Conservation (phyloP, 2,113 vertebrate species). For the Protobothrops mucrosquamatus region DNA sequence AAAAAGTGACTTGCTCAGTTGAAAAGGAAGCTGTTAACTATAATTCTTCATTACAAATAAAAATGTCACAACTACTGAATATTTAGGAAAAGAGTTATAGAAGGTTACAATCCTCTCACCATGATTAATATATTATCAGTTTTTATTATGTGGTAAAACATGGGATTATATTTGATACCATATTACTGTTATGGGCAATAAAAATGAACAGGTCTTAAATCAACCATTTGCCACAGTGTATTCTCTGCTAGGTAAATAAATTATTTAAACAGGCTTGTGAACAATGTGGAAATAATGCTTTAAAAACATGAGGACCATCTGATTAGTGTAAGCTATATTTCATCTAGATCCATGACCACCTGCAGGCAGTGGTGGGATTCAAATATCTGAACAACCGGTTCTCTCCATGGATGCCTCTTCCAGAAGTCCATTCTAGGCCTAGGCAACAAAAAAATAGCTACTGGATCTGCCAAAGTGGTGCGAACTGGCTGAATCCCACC, state of each 20-base stretch:
- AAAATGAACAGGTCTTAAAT: slow-evolving; percentile 7
- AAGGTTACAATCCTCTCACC: slow-evolving; percentile 10
- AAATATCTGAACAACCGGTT: no score
- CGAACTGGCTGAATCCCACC: no score
- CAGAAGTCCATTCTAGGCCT: no score
- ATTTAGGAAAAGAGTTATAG: slow-evolving; percentile 21
- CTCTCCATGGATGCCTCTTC: no score
- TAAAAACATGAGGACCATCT: slow-evolving; percentile 1
- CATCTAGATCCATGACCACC: not conserved
- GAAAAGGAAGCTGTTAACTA: not conserved
- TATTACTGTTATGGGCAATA: slow-evolving; percentile 23
- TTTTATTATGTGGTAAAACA: slow-evolving; percentile 40
- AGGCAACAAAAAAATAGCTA: no score
- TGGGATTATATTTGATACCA: not conserved
- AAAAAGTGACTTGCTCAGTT: slow-evolving; percentile 26
- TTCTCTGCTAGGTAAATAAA: slow-evolving; percentile 3
- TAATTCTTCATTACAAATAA: slow-evolving; percentile 10
- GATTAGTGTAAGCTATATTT: not conserved
- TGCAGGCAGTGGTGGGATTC: not conserved
- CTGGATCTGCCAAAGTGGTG: no score
- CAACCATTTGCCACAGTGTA: not conserved
- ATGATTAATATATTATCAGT: slow-evolving; percentile 20
- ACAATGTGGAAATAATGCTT: slow-evolving; percentile 18
- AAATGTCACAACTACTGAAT: slow-evolving; percentile 15
- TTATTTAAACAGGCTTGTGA: slow-evolving; percentile 10